Conservation (phyloP, 2,797 vertebrate species). For the Heteromormyrus szaboi region DNA sequence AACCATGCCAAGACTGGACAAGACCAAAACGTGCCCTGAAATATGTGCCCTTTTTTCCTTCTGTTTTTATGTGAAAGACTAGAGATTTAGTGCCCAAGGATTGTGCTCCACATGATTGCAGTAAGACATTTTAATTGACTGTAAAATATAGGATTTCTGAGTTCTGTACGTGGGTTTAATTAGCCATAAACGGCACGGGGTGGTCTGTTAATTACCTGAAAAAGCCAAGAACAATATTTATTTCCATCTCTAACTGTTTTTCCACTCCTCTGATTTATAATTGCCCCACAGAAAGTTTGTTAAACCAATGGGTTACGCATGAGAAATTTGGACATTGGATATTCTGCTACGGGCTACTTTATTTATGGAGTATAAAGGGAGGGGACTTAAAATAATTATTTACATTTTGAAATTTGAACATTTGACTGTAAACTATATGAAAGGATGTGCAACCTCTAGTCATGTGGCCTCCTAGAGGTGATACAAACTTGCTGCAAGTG, state of each 20-base stretch:
- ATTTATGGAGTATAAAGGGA: background rate
- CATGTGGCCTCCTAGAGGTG: background rate
- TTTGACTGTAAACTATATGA: background rate
- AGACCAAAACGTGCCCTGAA: background rate
- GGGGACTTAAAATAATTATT: background rate
- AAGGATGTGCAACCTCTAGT: background rate
- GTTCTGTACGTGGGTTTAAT: background rate
- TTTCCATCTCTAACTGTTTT: slow-evolving; percentile 16
- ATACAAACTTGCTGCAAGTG: background rate
- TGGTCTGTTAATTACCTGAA: slow-evolving; percentile 1
- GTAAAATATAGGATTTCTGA: background rate
- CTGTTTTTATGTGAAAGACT: background rate
- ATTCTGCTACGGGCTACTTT: background rate
- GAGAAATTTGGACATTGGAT: background rate
- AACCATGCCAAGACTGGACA: background rate
- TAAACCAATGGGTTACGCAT: background rate
- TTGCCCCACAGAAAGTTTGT: background rate
- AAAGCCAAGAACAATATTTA: slow-evolving; percentile 18
- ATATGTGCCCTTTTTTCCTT: background rate
- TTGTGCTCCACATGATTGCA: background rate
- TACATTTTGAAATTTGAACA: background rate
- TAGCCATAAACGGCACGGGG: background rate
- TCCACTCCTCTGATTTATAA: background rate
- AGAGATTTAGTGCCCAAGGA: background rate
- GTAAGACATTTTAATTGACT: background rate